Base-by-base conservation (phyloP, 1,140 invertebrate genomes). In the Sycophaga agraensis region DNA sequence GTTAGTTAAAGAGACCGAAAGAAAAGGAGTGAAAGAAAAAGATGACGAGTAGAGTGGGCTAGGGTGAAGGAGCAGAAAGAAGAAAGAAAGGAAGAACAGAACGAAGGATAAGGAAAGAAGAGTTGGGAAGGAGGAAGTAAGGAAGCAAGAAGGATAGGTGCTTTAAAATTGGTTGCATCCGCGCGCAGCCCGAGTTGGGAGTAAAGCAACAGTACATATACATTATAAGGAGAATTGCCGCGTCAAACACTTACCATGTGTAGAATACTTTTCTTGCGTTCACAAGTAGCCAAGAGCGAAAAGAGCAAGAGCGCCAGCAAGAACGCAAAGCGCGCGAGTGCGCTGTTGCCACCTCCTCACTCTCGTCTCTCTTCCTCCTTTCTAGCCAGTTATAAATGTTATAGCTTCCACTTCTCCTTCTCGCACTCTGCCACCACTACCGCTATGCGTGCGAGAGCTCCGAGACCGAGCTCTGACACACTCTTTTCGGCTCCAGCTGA, bases 271-370 rank as follows among this genome's bases (percentile, higher is more conserved):
- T 24, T 58, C n/a, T 35, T 45, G 53, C 65, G 66, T 69, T 57
- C 58, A 48, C 39, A 16, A 50, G 46, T 46, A 42, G 35, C 17
- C 0, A 12, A 11, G 4, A 11, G 19, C 14, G 28, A 11, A 17
- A 5, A 19, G 40, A 42, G 40, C 5, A 21, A 51, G 37, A 19
- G 40, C 28, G 11, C 4, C 28, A 48, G 50, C 39, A 26, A 45
- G 50, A 57, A 34, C 50, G 48, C 21, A 31, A 19, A 45, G 21
- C 12, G 71, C 66, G 67, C 70, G 69, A 70, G 48, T 66, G 73
- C 74, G 74, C 72, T 76, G 75, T 76, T 77, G 76, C 75, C 74
- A 66, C 71, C 69, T 75, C 71, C 17, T 14, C 62, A 11, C 49
- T 31, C 26, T 19, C 17, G n/a, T 26, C 35, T 61, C 53, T 66